Evolutionary conservation across 2,113 vertebrate genomes (phyloP).

Genomic region (Microcebus ravelobensis): DNA sequence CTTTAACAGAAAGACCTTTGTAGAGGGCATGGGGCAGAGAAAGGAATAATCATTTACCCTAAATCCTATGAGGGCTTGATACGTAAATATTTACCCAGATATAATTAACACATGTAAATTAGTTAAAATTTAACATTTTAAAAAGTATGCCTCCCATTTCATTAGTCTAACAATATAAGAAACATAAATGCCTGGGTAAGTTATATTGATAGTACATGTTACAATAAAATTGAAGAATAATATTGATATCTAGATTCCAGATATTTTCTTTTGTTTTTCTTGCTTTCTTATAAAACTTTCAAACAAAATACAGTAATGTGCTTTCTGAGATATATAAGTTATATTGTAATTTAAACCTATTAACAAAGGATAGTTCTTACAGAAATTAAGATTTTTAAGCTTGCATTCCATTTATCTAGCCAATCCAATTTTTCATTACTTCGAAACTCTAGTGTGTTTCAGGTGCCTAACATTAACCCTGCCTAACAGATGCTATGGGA

Average conservation of each 20-base stretch:
- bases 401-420: background rate
- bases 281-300: background rate
- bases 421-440: background rate
- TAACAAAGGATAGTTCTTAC: background rate
- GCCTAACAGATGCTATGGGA: background rate
- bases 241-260: constrained; percentile 9
- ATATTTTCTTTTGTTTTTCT: background rate
- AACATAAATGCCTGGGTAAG: background rate
- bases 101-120: background rate
- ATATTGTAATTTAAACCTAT: background rate
- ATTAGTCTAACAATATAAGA: background rate
- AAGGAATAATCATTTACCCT: background rate
- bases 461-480: background rate
- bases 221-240: background rate
- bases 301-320: background rate
- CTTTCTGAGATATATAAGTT: background rate
- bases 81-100: background rate
- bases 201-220: background rate
- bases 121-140: background rate
- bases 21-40: background rate
- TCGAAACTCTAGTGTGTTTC: background rate
- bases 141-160: background rate
- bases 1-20: background rate
- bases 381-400: background rate
- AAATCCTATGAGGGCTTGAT: background rate